A percentile compares a stretch with the other conserved stretches of the same genome.
Conservation (phyloP, 2,113 vertebrate genomes). For the Halichoerus grypus region DNA sequence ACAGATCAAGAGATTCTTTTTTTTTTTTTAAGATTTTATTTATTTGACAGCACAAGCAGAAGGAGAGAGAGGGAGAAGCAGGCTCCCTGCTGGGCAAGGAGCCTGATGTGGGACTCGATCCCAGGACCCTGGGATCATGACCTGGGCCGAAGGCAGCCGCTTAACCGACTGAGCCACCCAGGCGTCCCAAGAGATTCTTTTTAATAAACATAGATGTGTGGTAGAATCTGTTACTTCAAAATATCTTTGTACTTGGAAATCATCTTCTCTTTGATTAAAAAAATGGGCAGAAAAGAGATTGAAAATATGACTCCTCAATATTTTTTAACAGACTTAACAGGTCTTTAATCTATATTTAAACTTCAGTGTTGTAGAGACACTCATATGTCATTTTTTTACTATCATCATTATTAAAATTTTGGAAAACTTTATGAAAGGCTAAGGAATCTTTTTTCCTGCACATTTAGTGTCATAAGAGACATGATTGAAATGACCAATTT, state of each 20-base stretch:
- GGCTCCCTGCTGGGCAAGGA: too few relatives aligned
- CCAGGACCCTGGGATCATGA: too few relatives aligned
- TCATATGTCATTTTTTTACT: conserved; percentile 19
- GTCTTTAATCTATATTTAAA: conserved; percentile 14
- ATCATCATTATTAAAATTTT: conserved; percentile 59
- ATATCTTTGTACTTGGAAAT: conserved; percentile 41
- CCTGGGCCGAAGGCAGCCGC: too few relatives aligned
- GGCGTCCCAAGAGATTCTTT: neutral
- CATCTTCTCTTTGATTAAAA: conserved; percentile 58
- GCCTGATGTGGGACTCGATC: too few relatives aligned
- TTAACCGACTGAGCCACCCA: too few relatives aligned
- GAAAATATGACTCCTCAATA: conserved; percentile 45
- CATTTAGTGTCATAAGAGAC: conserved; percentile 72
- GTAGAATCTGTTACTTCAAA: neutral
- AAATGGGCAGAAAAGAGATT: conserved; percentile 55
- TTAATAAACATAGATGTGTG: neutral
- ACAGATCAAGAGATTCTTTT: conserved; percentile 3
- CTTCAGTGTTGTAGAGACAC: neutral
- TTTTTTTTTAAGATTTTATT: neutral
- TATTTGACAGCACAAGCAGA: too few relatives aligned
- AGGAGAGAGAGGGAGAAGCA: too few relatives aligned
- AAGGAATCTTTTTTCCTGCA: conserved; percentile 42
- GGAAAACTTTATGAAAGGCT: conserved; percentile 74
- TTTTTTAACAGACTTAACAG: conserved; percentile 7
- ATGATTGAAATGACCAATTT: conserved; percentile 83